These are phyloP conservation scores for Sardinella longiceps DNA, from an alignment of 2,797 vertebrate species.

Conservation along the genomic window DNA sequence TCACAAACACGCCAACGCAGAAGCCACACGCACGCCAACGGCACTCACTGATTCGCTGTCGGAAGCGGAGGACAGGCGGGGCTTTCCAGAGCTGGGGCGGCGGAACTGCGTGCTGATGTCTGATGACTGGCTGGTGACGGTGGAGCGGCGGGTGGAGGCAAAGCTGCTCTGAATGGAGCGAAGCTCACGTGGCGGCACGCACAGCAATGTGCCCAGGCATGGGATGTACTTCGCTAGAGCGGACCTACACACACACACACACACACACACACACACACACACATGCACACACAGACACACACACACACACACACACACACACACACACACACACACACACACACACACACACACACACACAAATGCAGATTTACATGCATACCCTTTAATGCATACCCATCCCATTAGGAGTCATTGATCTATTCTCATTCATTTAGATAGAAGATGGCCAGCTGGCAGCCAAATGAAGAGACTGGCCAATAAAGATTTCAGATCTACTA, in stretches of 20 bases:
- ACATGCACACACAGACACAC: neutral
- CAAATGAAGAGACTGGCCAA: too few relatives aligned
- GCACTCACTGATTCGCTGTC: slow-evolving; percentile 88
- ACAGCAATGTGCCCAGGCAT: slow-evolving; percentile 80
- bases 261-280: too few relatives aligned
- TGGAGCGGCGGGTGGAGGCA: slow-evolving; percentile 81
- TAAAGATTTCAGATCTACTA: neutral
- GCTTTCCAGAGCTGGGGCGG: slow-evolving; percentile 66
- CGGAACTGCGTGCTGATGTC: slow-evolving; percentile 76
- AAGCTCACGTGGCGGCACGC: slow-evolving; percentile 74
- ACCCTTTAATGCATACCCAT: too few relatives aligned
- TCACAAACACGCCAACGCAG: neutral
- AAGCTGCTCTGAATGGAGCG: slow-evolving; percentile 82
- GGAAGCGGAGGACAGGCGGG: slow-evolving; percentile 79
- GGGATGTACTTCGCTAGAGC: slow-evolving; percentile 89
- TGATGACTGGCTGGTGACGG: slow-evolving; percentile 83
- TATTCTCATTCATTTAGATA: too few relatives aligned
- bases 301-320: neutral
- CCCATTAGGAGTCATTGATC: too few relatives aligned
- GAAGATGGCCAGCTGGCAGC: too few relatives aligned
- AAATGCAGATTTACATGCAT: neutral
- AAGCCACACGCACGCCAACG: neutral
- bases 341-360: neutral
- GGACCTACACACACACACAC: too few relatives aligned
- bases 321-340: neutral